phyloP scores from a whole-genome alignment of 2,888 invertebrate genomes.

The Sphaerophoria rueppellii region DNA sequence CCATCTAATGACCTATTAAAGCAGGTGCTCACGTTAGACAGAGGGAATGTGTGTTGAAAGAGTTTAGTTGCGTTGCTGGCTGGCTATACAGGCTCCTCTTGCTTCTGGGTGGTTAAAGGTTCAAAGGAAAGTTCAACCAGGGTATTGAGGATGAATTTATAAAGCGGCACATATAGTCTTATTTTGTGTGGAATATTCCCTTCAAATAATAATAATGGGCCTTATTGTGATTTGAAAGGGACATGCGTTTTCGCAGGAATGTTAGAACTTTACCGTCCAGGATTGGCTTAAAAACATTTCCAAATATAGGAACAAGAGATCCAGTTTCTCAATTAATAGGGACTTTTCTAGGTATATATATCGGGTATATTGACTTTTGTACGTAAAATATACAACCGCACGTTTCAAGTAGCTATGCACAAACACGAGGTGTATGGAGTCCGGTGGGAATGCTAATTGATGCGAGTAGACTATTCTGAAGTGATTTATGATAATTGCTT shows the following conservation, averaged over 20 bases:
- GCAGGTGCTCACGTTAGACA: conserved; percentile 34
- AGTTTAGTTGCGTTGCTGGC: background rate
- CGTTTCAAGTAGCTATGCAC: background rate
- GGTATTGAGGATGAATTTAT: conserved; percentile 31
- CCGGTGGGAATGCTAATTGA: conserved; percentile 49
- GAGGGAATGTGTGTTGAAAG: background rate
- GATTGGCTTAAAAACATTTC: conserved; percentile 51
- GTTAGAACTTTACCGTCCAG: background rate
- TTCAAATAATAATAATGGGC: conserved; percentile 29
- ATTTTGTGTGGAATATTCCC: conserved; percentile 1
- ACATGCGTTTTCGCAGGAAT: background rate
- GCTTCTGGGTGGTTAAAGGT: background rate
- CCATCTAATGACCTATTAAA: conserved; percentile 52
- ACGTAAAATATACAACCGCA: background rate
- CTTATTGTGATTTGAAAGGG: background rate
- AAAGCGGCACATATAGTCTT: background rate
- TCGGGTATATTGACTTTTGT: background rate
- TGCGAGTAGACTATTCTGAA: conserved; percentile 50
- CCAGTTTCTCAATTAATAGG: conserved; percentile 20
- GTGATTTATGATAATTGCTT: conserved; percentile 70
- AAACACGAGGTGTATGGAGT: background rate
- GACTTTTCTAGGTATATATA: background rate
- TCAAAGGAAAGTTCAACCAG: conserved; percentile 19
- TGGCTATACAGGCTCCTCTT: background rate
- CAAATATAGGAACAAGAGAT: background rate